Base-by-base conservation (phyloP, 2,797 vertebrate genomes). In the Otolemur crassicaudatus region DNA sequence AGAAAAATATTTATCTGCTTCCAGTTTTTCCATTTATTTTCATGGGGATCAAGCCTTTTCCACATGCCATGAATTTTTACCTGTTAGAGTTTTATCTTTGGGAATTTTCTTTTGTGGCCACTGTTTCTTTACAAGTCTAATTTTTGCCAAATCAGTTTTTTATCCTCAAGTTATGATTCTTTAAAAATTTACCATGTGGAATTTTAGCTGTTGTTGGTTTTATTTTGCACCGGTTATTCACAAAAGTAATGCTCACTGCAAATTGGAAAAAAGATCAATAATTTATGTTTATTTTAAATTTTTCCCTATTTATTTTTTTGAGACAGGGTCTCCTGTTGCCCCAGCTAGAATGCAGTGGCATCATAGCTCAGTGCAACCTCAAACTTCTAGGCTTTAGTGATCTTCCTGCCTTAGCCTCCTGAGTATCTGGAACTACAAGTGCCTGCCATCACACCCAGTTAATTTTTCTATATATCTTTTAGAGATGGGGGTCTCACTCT, bases 51-150 rank as follows among this genome's bases (percentile, higher is more conserved):
- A 87, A 82, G 43, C 65, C 70, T 94, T 79, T 79, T 63, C 61
- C 63, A 53, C 7, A 31, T 46, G 22, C 10, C n/a, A 76, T 75
- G 58, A 80, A 67, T 70, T 53, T 70, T 61, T 60, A 76, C 14
- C 63, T 17, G 12, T 23, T 56, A 40, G 19, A 67, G 31, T 20
- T 85, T 67, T 53, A 72, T 2, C 16, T 85, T 80, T 22, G 53
- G 72, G 63, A 90, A 72, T 90, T 61, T 92, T 83, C 84, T 87
- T 90, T 61, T 80, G 73, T 85, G 56, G 46, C 7, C 25, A 27
- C n/a, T 85, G 22, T 72, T 65, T 82, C 60, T 92, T 92, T 65
- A 81, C 8, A 81, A 90, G 16, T 81, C 67, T 90, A 53, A 49
- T 34, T 81, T 81, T 86, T 69, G 69, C 7, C 10, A 81, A n/a